Base-by-base conservation (phyloP, 2,797 vertebrate species). In the Acanthornis magna region DNA sequence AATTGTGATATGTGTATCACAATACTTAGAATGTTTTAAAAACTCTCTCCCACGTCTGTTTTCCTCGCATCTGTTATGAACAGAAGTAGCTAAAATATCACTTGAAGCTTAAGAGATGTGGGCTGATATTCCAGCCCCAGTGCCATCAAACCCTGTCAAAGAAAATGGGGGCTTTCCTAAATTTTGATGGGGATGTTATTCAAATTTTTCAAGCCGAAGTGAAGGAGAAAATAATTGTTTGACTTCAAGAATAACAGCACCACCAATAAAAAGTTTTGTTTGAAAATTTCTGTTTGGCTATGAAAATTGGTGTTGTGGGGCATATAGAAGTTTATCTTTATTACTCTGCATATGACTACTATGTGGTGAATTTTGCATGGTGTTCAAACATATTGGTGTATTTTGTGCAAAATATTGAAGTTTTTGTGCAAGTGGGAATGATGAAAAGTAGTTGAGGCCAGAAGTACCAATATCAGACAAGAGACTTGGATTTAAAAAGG, bases 251-350 rank as follows among this genome's bases (percentile, higher is more conserved):
- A 71, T 7, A 32, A n/a, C 19, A 54, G 10, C 14, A 67, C 14
- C 6, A 50, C 25, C 4, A 26, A 47, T 1, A 60, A 57, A 4
- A 2, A 0, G 2, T 16, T 53, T 70, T 62, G 7, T 4, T 43
- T 60, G 12, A 79, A 73, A 85, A 63, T 29, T 53, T 81, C 3
- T 18, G 14, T 34, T 58, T 57, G 16, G 16, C 67, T 86, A 32
- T 45, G n/a, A 57, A 87, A 79, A 73, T 5, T 36, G 3, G 1
- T 38, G 62, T 29, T 89, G 10, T 50, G 19, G 18, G 12, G 15
- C 19, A 38, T 40, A 45, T 4, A 74, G 26, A 40, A 9, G 5
- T 34, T 42, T 65, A 25, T 17, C 2, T 26, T 10, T 50, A 32
- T 32, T 48, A 42, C 19, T 74, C 15, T 62, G 9, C 5, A 34